Evolutionary conservation across 2,113 vertebrate species (phyloP), one percentile per base, ranked within the genome.

Genomic region (Butorides virescens): DNA sequence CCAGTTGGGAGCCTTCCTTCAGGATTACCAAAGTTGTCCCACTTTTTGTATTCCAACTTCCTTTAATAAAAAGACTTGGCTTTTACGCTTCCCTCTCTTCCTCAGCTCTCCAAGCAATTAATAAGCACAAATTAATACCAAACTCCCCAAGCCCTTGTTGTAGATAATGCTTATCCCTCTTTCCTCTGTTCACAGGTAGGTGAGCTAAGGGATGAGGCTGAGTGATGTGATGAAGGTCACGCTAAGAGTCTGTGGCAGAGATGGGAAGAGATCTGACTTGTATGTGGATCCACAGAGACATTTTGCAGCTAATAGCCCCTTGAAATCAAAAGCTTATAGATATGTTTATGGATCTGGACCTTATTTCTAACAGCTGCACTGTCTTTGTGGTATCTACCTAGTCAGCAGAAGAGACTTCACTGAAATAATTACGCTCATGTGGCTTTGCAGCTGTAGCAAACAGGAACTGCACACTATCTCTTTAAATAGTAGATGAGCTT

Each of bases 371-470:
- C 84, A 96, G 92, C 88, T 94, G 77, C 88, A 49, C 66, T 68
- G n/a, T 49, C 68, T 92, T 88, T 93, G 73, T 93, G 36, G 32
- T 56, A 89, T 93, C 68, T 74, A 78, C 86, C 73, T 91, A 75
- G 56, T 96, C 95, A 96, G 96, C 95, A 92, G 56, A 96, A 95
- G 78, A 93, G 5, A 17, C 72, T 96, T 88, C 37, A 71, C 58
- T 87, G 88, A 68, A 87, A 75, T 91, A 89, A 92, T 95, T 86
- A 61, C 23, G 47, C 65, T 72, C 32, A 73, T 72, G 68, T 78
- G 62, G 44, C 72, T 91, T 91, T 78, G 88, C 96, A 96, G 92
- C 92, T 93, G 88, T 90, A 89, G 83, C 53, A 83, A 93, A 78
- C 65, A 92, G 73, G 55, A 93, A 58, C 46, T 37, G 53, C 65